Percentiles rank a stretch among this genome's conserved stretches.
Evolutionary conservation across 35 echinoderm and acorn worm species (phyloP).

Genomic region (Heliocidaris erythrogramma): DNA sequence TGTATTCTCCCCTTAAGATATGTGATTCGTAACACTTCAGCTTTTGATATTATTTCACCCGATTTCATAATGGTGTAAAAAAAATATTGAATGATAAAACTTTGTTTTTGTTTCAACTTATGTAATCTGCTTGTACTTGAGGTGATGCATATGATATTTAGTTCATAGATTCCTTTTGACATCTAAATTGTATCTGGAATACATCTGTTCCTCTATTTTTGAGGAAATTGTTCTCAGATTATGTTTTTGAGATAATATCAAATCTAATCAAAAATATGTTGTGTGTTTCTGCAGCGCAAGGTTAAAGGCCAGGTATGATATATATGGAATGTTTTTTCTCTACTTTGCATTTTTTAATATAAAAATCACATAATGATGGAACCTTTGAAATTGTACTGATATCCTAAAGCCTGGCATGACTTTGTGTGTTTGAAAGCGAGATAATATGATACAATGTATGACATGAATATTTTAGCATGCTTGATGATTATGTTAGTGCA

Average conservation of each 20-base stretch:
- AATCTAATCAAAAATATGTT: not conserved
- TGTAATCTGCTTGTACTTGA: not conserved
- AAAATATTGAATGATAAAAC: too few relatives aligned
- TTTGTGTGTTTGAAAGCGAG: not conserved
- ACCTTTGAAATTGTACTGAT: not conserved
- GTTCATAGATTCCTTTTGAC: not conserved
- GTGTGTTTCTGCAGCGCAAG: conserved; percentile 39
- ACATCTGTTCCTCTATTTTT: too few relatives aligned
- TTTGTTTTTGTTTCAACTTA: too few relatives aligned
- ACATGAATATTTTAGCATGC: not conserved
- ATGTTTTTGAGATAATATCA: not conserved
- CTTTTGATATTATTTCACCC: not conserved
- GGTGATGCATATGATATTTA: not conserved
- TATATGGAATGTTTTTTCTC: not conserved
- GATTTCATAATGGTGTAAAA: too few relatives aligned
- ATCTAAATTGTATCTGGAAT: too few relatives aligned
- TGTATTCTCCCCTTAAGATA: not conserved
- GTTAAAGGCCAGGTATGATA: conserved; percentile 28
- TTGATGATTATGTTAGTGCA: not conserved
- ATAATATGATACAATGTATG: not conserved
- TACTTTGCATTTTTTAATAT: not conserved
- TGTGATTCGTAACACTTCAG: not conserved
- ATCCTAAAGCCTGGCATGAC: not conserved
- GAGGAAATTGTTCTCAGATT: not conserved
- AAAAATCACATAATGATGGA: not conserved